phyloP scores from a whole-genome alignment of 2,113 vertebrate species.

The Monarcha castaneiventris region DNA sequence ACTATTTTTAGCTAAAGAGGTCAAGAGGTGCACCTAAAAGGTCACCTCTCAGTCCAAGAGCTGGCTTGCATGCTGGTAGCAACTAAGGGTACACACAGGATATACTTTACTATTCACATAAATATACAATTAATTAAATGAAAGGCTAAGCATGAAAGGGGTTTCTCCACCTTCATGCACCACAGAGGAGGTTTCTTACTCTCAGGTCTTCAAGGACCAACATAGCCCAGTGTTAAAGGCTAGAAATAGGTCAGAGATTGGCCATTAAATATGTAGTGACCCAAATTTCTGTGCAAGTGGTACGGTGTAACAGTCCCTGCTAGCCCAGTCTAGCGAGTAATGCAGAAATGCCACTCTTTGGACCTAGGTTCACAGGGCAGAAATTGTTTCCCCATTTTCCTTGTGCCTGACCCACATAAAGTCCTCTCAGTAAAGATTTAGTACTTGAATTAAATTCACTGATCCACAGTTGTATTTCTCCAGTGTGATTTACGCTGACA shows the following conservation, averaged over 20 bases:
- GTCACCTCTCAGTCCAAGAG: neutral
- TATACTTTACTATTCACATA: neutral
- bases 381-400: neutral
- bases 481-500: conserved; percentile 36
- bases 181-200: neutral
- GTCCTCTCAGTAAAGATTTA: conserved; percentile 14
- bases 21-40: neutral
- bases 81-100: neutral
- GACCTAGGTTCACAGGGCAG: neutral
- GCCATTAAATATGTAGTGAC: neutral
- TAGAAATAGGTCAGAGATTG: conserved; percentile 34
- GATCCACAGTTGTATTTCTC: conserved; percentile 31
- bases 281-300: neutral
- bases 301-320: neutral
- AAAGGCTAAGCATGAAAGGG: neutral
- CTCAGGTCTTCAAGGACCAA: neutral
- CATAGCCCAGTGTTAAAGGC: neutral
- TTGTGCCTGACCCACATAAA: conserved; percentile 55
- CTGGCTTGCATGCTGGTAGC: neutral
- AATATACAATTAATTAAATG: neutral
- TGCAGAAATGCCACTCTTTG: neutral
- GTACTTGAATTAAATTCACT: conserved; percentile 46
- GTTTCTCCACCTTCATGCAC: neutral
- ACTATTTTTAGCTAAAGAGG: neutral
- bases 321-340: neutral